These are phyloP conservation scores for human DNA, from an alignment of 2,113 vertebrate species.

Conservation along the genomic window GRCh38 chr13:51311001-51311500, in stretches of 20 bases:
- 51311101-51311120: not conserved
- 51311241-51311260: not conserved
- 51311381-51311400: not conserved
- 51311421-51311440: not conserved
- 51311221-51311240: slow-evolving; percentile 12
- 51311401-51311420: not conserved
- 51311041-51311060: not conserved
- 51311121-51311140: not conserved
- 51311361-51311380: not conserved
- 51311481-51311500: not conserved
- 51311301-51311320: not conserved
- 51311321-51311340: slow-evolving; percentile 18
- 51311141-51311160: not conserved
- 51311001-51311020: not conserved
- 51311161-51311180: not conserved
- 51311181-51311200: not conserved
- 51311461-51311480: not conserved
- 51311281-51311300: not conserved
- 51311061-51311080: not conserved
- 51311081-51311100: not conserved
- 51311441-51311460: not conserved
- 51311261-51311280: not conserved
- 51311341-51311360: slow-evolving; percentile 45
- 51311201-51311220: not conserved
- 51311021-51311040: not conserved